Conservation (phyloP, 2,113 vertebrate genomes). For the Serilophus lunatus region DNA sequence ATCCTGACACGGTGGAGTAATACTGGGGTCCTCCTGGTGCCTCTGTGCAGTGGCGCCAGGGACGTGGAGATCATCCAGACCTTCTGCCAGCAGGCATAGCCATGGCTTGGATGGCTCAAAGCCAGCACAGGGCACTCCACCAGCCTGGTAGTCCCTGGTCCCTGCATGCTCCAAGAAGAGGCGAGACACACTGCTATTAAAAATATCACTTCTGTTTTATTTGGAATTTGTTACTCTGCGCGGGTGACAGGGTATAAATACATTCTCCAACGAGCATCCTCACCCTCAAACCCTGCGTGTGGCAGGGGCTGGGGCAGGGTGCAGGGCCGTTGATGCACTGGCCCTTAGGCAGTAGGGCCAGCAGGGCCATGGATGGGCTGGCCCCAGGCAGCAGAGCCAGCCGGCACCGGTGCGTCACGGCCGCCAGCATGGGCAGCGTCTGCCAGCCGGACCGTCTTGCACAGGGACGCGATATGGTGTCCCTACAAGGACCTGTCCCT, state of each 20-base stretch:
- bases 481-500: not conserved
- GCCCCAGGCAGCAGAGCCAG: not conserved
- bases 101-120: not conserved
- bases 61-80: rapidly evolving
- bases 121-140: not conserved
- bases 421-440: slow-evolving; percentile 48
- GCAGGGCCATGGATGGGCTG: not conserved
- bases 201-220: slow-evolving; percentile 72
- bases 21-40: not conserved
- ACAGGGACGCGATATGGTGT: not conserved
- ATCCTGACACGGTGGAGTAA: not conserved
- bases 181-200: slow-evolving; percentile 28
- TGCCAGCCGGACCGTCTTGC: slow-evolving; percentile 46
- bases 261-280: slow-evolving; percentile 59
- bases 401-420: slow-evolving; percentile 43
- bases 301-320: not conserved
- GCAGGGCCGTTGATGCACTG: not conserved
- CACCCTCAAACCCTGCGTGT: not conserved
- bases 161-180: not conserved
- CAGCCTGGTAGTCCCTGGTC: rapidly evolving
- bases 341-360: not conserved
- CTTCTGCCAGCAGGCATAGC: not conserved
- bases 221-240: slow-evolving; percentile 61
- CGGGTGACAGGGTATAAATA: slow-evolving; percentile 62
- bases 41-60: not conserved